Percentiles rank a stretch among this genome's conserved stretches.
Conservation (phyloP, 2,888 invertebrate genomes). For the Protula sp. region DNA sequence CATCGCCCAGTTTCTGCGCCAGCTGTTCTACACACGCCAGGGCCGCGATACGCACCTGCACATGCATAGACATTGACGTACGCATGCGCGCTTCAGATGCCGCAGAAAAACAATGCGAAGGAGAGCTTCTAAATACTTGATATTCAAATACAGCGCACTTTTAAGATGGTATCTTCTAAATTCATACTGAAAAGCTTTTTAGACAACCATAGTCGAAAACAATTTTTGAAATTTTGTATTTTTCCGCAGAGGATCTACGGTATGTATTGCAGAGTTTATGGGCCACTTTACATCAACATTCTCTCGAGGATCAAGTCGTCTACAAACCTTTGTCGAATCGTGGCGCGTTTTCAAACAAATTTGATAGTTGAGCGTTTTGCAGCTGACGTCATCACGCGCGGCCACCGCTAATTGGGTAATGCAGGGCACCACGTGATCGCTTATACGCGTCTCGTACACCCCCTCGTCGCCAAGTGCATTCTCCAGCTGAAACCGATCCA, state of each 20-base stretch:
- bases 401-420: slow-evolving; percentile 73
- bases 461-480: slow-evolving; percentile 56
- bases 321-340: slow-evolving; percentile 66
- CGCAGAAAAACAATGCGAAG: neutral
- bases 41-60: slow-evolving; percentile 63
- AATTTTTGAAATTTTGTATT: too few species aligned
- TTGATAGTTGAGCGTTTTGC: slow-evolving; percentile 87
- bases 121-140: too few species aligned
- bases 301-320: too few species aligned
- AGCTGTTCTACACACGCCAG: slow-evolving; percentile 71
- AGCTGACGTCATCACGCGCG: slow-evolving; percentile 76
- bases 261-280: too few species aligned
- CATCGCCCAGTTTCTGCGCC: slow-evolving; percentile 78
- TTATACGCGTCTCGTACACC: slow-evolving; percentile 61
- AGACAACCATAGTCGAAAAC: too few species aligned
- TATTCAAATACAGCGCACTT: too few species aligned
- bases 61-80: too few species aligned
- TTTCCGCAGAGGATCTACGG: too few species aligned
- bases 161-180: too few species aligned
- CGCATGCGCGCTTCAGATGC: too few species aligned
- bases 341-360: slow-evolving; percentile 81
- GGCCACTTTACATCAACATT: too few species aligned
- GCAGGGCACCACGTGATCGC: slow-evolving; percentile 67
- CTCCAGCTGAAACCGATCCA: slow-evolving; percentile 38
- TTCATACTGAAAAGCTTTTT: too few species aligned